Evolutionary conservation across 1,140 invertebrate genomes (phyloP), one percentile per base, ranked within the genome.

Genomic region (Artemia franciscana): DNA sequence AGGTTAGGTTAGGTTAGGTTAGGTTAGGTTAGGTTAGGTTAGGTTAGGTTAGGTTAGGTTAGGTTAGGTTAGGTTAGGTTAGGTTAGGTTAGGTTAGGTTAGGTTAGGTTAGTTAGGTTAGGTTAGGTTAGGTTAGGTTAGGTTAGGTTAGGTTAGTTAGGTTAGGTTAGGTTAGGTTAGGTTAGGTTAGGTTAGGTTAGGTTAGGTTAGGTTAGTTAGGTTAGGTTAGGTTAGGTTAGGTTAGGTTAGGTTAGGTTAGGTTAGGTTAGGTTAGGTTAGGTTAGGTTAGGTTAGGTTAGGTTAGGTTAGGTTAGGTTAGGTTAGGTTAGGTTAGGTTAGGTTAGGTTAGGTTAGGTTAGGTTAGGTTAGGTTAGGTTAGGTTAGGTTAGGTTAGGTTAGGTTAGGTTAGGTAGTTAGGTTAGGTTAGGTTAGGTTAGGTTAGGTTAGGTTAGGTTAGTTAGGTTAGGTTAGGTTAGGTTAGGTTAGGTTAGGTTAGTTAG

Each of bases 401-500:
- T 63, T n/a, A n/a, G n/a, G n/a, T n/a, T n/a, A n/a, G n/a, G n/a
- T n/a, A n/a, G n/a, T n/a, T n/a, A n/a, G n/a, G n/a, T 66, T 66
- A 64, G 64, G 62, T 60, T 66, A 65, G 62, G 62, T 68, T 68
- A 65, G 67, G 67, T 66, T 68, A 65, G 63, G 67, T 68, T 68
- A 67, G 65, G 65, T 68, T 66, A 69, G 67, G 67, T 68, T 68
- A 68, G 66, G 67, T 68, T 67, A 68, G 66, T 67, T 67, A 68
- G 67, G 66, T 67, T 66, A 67, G 66, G 66, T 67, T 66, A 67
- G 65, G 66, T 66, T 66, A 67, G 66, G 66, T 67, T 67, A 64
- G 66, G 66, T 67, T 67, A 66, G 67, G 67, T 67, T 67, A 67
- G 66, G 66, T 67, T 67, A 66, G 66, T 67, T 67, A 64, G 66